A percentile compares a stretch with the other conserved stretches of the same genome.
Evolutionary conservation across 2,797 vertebrate species (phyloP).

Genomic region (Peromyscus aztecus): DNA sequence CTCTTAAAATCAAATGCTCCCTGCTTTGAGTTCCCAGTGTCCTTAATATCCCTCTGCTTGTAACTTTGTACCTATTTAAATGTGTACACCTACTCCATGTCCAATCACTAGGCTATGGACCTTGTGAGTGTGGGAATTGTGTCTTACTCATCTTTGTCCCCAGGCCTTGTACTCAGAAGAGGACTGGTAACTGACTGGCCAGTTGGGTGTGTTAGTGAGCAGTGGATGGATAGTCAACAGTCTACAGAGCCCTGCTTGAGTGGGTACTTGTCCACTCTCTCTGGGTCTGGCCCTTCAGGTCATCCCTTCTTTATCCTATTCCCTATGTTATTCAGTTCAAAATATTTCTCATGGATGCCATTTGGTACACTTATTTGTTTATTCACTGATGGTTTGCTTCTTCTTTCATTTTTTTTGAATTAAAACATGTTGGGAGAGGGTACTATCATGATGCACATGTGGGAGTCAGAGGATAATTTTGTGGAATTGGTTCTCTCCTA

Average conservation of each 20-base stretch:
- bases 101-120: background rate
- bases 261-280: background rate
- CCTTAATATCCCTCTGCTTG: background rate
- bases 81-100: background rate
- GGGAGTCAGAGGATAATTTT: background rate
- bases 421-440: background rate
- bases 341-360: background rate
- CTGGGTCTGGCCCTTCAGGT: background rate
- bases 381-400: background rate
- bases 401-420: background rate
- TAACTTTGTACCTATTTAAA: background rate
- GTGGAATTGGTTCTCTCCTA: background rate
- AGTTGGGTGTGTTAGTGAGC: background rate
- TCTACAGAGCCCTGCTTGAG: background rate
- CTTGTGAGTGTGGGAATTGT: background rate
- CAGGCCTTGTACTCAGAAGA: background rate
- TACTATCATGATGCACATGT: background rate
- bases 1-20: background rate
- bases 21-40: background rate
- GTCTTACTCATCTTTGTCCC: background rate
- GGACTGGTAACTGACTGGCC: background rate
- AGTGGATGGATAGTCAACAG: background rate
- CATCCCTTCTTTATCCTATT: background rate
- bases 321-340: background rate
- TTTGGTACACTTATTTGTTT: background rate